These are phyloP conservation scores for Cerastis rubricosa DNA, from an alignment of 2,888 invertebrate genomes.

Conservation along the genomic window DNA sequence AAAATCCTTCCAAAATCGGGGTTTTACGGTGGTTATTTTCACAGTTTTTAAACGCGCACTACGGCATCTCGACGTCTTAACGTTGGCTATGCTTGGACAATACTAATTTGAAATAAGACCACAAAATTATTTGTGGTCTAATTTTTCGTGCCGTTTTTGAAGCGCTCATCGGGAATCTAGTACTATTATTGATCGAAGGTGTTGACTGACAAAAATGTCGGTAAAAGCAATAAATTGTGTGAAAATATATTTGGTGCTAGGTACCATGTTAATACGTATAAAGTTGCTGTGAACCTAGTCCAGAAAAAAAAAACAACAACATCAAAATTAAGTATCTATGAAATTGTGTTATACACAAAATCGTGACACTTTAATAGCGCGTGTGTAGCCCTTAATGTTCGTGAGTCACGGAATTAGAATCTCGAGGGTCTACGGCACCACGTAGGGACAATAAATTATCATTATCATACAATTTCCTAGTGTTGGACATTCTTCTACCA, in stretches of 20 bases:
- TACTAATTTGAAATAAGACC: too few species aligned
- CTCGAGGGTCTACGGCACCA: slow-evolving; percentile 46
- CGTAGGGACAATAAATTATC: slow-evolving; percentile 62
- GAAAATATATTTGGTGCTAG: slow-evolving; percentile 6
- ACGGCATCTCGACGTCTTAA: too few species aligned
- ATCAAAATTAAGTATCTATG: slow-evolving; percentile 24
- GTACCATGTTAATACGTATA: neutral
- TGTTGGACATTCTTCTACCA: slow-evolving; percentile 41
- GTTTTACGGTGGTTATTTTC: too few species aligned
- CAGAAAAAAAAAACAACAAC: neutral
- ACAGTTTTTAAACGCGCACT: too few species aligned
- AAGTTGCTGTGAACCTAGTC: slow-evolving; percentile 20
- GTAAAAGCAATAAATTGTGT: slow-evolving; percentile 41
- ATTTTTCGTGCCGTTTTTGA: too few species aligned
- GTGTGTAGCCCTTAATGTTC: slow-evolving; percentile 47
- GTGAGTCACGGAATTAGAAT: slow-evolving; percentile 60
- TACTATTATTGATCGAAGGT: too few species aligned
- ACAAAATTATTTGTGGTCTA: too few species aligned
- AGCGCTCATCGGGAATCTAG: too few species aligned
- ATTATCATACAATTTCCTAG: slow-evolving; percentile 42
- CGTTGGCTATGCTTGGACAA: too few species aligned
- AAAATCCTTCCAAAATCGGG: too few species aligned
- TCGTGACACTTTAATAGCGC: slow-evolving; percentile 38
- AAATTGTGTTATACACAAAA: slow-evolving; percentile 24
- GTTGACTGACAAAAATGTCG: neutral